Conservation (phyloP, 2,113 vertebrate species). For the Erythrocebus patas region DNA sequence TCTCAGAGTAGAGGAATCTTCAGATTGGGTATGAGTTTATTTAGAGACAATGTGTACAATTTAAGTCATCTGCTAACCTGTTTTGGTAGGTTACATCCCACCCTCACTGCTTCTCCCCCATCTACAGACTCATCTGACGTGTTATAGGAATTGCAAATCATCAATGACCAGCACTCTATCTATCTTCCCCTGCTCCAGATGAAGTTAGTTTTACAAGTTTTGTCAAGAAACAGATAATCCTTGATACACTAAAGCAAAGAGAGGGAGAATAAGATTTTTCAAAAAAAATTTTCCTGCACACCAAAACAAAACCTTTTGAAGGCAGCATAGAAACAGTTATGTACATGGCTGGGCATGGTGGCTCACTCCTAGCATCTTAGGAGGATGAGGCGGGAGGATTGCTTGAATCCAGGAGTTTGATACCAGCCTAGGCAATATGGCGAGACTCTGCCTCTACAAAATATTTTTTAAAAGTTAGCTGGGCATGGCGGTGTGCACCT, state of each 20-base stretch:
- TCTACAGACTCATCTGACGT: not conserved
- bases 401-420: too few relatives aligned
- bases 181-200: not conserved
- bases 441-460: too few relatives aligned
- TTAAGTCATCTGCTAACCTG: not conserved
- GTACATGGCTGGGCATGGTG: not conserved
- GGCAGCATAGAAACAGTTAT: not conserved
- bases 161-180: not conserved
- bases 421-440: too few relatives aligned
- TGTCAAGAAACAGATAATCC: not conserved
- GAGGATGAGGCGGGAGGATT: too few relatives aligned
- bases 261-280: not conserved
- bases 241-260: conserved; percentile 3
- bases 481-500: too few relatives aligned
- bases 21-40: not conserved
- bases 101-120: not conserved
- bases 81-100: not conserved
- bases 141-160: not conserved
- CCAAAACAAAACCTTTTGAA: not conserved
- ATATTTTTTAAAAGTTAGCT: too few relatives aligned
- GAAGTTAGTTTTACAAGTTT: not conserved
- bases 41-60: not conserved
- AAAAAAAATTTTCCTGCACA: not conserved
- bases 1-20: not conserved
- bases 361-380: too few relatives aligned